Base-by-base conservation (phyloP, 2,797 vertebrate genomes). In the Cynopterus sphinx region DNA sequence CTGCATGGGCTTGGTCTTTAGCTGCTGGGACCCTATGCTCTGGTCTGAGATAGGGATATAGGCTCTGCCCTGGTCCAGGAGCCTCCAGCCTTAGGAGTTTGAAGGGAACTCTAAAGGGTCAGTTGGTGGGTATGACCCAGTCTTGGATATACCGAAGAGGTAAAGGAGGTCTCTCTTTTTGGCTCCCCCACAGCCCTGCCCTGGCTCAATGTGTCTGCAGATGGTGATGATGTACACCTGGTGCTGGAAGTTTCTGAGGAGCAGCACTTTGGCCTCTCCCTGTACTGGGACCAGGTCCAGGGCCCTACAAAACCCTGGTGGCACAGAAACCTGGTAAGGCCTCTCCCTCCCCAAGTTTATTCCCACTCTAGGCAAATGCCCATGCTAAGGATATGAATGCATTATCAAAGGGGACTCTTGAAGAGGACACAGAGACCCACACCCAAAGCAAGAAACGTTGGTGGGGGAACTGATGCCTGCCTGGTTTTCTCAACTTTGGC, bases 241-340 rank as follows among this genome's bases (percentile, higher is more conserved):
- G 94, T 98, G 77, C 82, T 96, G 28, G 96, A 98, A 0, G 81
- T 96, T 53, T 90, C 97, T 9, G 31, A 2, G 0, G 96, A 90
- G 10, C 98, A 97, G 68, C 96, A 12, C 51, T 98, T 98, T 31
- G 78, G 94, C 1, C 92, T 99, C 74, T n/a, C 97, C 55, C 74
- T 98, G 61, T 98, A 98, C 91, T 94, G 93, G 97, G 98, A 98
- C 84, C 97, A 84, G 33, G 96, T 65, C 81, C 90, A 65, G 0
- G 41, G 88, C 3, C 1, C 85, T 16, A 8, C 74, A 0, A 95
- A 89, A 31, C 26, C 63, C 0, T 70, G 79, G 43, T 93, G 2
- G 4, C 71, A 51, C 0, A 92, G 95, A 82, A 98, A 96, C 0
- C 13, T 41, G 4, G 98, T 98, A 96, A 98, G 98, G 19, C 33